phyloP scores from a whole-genome alignment of 2,888 invertebrate species.

The Elmis aenea region DNA sequence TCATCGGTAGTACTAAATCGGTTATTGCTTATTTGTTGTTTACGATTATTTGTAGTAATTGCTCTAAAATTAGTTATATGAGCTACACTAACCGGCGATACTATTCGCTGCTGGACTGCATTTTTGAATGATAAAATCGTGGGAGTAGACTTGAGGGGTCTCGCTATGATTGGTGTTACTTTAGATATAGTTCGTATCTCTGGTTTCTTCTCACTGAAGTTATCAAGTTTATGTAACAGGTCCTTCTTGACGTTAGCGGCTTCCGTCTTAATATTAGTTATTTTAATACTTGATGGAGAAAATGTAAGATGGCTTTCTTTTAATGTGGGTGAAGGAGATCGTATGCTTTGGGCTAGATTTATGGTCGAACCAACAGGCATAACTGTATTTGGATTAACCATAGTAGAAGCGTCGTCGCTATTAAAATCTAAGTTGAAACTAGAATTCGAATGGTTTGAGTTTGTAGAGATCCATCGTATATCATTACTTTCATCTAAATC shows the following conservation, averaged over 20 bases:
- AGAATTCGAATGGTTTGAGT: slow-evolving; percentile 56
- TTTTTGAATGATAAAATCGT: slow-evolving; percentile 37
- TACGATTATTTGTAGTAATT: slow-evolving; percentile 18
- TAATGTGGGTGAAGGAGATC: slow-evolving; percentile 59
- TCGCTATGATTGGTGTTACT: slow-evolving; percentile 39
- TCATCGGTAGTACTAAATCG: slow-evolving; percentile 46
- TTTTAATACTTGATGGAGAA: slow-evolving; percentile 65
- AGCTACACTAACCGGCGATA: slow-evolving; percentile 35
- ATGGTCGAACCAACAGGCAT: slow-evolving; percentile 62
- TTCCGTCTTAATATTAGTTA: slow-evolving; percentile 52
- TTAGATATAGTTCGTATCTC: slow-evolving; percentile 39
- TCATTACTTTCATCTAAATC: slow-evolving; percentile 64
- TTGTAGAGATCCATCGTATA: slow-evolving; percentile 51
- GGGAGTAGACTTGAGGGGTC: slow-evolving; percentile 29
- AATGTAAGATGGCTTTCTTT: slow-evolving; percentile 68
- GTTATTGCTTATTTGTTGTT: slow-evolving; percentile 24
- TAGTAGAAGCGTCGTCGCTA: slow-evolving; percentile 64
- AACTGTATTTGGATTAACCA: slow-evolving; percentile 88
- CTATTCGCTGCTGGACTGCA: slow-evolving; percentile 30
- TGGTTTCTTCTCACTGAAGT: slow-evolving; percentile 32
- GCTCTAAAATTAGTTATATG: slow-evolving; percentile 32
- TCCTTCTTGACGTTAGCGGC: slow-evolving; percentile 61
- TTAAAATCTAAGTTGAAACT: slow-evolving; percentile 65
- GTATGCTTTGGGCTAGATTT: slow-evolving; percentile 47
- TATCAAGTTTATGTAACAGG: slow-evolving; percentile 54